Conservation (phyloP, 1,140 invertebrate genomes). For the Gonatopus flavifemur region DNA sequence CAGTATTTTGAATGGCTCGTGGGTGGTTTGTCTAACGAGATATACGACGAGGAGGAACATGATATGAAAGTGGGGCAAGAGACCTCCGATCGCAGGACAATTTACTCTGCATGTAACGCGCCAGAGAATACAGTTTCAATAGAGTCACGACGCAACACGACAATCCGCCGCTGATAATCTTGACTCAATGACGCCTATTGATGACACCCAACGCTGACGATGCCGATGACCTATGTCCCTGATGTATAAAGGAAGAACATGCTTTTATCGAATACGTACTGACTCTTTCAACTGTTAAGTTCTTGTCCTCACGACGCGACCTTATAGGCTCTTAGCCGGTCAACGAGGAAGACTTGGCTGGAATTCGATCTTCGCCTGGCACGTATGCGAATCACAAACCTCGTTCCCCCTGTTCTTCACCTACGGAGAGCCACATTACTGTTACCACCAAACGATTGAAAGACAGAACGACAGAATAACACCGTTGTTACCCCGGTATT, state of each 20-base stretch:
- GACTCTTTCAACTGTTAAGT: too few relatives aligned
- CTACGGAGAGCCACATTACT: constrained; percentile 35
- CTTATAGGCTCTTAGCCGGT: constrained; percentile 11
- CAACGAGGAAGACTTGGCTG: constrained; percentile 27
- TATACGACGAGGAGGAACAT: constrained; percentile 28
- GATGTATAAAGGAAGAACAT: too few relatives aligned
- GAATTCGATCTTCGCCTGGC: constrained; percentile 24
- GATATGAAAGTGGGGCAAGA: constrained; percentile 29
- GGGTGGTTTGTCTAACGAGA: constrained; percentile 30
- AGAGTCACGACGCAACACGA: background rate
- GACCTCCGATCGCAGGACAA: constrained; percentile 12
- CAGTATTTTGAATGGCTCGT: constrained; percentile 33
- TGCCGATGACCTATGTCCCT: constrained; percentile 23
- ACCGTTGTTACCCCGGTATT: background rate
- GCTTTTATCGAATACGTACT: too few relatives aligned
- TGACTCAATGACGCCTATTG: too few relatives aligned
- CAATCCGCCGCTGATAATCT: constrained; percentile 11
- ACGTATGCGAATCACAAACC: too few relatives aligned
- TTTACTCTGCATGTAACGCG: constrained; percentile 4
- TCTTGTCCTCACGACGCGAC: too few relatives aligned
- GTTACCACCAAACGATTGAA: constrained; percentile 24
- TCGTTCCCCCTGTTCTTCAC: background rate
- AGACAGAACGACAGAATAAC: background rate
- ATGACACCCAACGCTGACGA: constrained; percentile 16
- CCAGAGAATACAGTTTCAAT: background rate